Percentiles rank a stretch among this genome's conserved stretches.
Evolutionary conservation across 2,113 vertebrate genomes (phyloP).

Genomic region (Eptesicus fuscus): DNA sequence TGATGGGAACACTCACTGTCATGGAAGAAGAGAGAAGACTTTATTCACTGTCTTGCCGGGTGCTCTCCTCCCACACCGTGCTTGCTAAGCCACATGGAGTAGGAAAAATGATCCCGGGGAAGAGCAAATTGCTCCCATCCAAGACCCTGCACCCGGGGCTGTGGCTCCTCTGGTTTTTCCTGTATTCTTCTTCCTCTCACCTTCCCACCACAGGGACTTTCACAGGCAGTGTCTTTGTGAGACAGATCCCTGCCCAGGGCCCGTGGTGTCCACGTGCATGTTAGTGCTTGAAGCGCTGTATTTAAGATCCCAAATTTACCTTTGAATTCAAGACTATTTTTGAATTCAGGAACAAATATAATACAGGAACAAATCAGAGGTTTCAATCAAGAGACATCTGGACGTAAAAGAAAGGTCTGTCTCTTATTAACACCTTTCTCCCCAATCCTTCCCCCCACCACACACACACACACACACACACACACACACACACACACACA

Average conservation of each 20-base stretch:
- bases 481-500: neutral
- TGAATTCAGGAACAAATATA: neutral
- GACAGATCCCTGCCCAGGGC: neutral
- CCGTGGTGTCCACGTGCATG: fast-evolving
- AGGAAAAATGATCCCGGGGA: neutral
- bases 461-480: neutral
- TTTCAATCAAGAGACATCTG: neutral
- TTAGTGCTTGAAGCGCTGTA: neutral
- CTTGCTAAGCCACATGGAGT: neutral
- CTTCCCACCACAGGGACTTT: neutral
- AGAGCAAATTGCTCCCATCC: neutral
- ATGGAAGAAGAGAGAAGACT: neutral
- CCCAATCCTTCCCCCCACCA: no score
- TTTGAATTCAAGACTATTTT: neutral
- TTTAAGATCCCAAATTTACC: neutral
- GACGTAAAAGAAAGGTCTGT: neutral
- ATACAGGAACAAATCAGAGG: neutral
- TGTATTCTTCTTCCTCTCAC: neutral
- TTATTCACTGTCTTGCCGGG: neutral
- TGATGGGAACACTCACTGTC: neutral
- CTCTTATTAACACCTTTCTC: neutral
- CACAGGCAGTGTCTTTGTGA: neutral
- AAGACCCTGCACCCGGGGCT: neutral
- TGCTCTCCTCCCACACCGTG: neutral
- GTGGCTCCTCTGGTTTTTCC: neutral